Percentiles rank a stretch among this genome's conserved stretches.
Evolutionary conservation across 2,113 vertebrate genomes (phyloP).

Genomic region (Dicaeum eximium): DNA sequence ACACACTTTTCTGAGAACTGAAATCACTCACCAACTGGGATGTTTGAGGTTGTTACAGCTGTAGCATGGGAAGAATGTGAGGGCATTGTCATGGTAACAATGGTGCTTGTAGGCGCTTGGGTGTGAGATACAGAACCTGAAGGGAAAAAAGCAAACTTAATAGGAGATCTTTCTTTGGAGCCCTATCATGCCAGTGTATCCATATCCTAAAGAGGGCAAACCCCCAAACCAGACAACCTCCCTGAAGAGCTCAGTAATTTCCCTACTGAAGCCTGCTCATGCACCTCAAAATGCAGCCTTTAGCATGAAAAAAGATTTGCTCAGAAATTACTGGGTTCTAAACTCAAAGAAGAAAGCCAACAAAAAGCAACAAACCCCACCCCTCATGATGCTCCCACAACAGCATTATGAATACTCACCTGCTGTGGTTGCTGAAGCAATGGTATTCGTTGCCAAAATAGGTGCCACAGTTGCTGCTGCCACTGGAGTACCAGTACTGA

Average conservation of each 20-base stretch:
- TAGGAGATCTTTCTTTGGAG: background rate
- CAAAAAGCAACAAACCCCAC: background rate
- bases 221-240: background rate
- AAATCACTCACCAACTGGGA: slow-evolving; percentile 90
- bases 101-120: slow-evolving; percentile 89
- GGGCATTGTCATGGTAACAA: slow-evolving; percentile 98
- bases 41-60: slow-evolving; percentile 92
- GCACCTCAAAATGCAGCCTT: background rate
- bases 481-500: slow-evolving; percentile 92
- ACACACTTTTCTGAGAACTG: background rate
- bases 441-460: slow-evolving; percentile 92
- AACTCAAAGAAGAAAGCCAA: background rate
- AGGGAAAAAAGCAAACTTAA: background rate
- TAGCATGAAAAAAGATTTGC: background rate
- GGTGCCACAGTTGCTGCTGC: slow-evolving; percentile 97
- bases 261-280: background rate
- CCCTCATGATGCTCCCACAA: no score
- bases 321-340: background rate
- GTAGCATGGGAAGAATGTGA: slow-evolving; percentile 96
- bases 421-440: slow-evolving; percentile 88
- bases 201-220: background rate
- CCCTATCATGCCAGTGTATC: background rate
- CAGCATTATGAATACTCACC: slow-evolving; percentile 68
- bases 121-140: slow-evolving; percentile 89
- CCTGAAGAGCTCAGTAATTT: background rate